A percentile compares a stretch with the other conserved stretches of the same genome.
These are phyloP conservation scores for Malurus splendens DNA, from an alignment of 2,797 vertebrate genomes.

Conservation along the genomic window DNA sequence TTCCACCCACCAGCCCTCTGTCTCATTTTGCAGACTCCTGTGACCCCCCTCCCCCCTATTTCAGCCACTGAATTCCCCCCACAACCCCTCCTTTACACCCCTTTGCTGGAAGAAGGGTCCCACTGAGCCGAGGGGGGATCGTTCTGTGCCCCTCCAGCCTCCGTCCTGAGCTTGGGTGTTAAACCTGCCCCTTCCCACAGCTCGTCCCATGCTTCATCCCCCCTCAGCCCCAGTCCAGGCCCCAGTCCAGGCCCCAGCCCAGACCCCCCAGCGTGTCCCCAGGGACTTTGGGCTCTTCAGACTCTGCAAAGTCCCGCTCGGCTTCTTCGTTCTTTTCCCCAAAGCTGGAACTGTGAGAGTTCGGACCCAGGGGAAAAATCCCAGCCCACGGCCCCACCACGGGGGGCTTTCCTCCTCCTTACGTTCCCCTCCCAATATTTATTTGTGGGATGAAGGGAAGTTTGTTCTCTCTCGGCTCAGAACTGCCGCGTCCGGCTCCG, in stretches of 20 bases:
- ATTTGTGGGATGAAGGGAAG: not conserved
- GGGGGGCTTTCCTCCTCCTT: not conserved
- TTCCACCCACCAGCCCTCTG: accelerated
- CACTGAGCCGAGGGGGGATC: accelerated
- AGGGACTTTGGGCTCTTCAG: not conserved
- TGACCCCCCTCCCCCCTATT: not conserved
- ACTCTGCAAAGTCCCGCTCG: accelerated
- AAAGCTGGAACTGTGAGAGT: accelerated
- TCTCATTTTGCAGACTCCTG: not conserved
- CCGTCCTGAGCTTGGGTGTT: accelerated
- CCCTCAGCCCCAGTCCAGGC: too few species aligned
- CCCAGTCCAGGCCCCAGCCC: not conserved
- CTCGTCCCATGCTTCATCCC: accelerated
- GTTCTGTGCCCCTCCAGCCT: not conserved
- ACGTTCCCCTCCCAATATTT: accelerated
- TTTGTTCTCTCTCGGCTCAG: not conserved
- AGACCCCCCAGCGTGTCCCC: accelerated
- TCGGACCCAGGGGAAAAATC: accelerated
- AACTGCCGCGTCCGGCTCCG: accelerated
- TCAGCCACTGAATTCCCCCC: not conserved
- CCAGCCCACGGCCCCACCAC: accelerated
- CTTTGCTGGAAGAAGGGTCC: not conserved
- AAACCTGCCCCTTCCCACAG: not conserved
- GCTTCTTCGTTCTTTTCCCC: not conserved
- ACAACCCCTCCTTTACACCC: not conserved